Conservation (phyloP, 2,113 vertebrate species). For the Tragelaphus imberbis region DNA sequence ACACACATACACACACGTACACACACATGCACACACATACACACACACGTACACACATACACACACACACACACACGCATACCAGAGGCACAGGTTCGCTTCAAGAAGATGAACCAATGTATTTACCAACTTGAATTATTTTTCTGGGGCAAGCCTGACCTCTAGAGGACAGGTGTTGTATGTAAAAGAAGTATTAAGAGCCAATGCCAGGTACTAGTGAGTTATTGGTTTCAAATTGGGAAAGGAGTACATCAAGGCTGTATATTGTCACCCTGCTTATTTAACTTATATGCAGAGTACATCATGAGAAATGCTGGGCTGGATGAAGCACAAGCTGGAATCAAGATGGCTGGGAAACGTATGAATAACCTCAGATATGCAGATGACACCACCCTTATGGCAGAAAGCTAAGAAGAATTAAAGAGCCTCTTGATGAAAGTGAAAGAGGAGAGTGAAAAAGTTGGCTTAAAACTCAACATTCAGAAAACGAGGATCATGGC, state of each 20-base stretch:
- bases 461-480: background rate
- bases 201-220: accelerated
- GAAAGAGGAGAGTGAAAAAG: background rate
- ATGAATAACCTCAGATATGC: background rate
- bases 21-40: background rate
- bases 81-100: background rate
- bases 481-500: background rate
- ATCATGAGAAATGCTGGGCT: background rate
- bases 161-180: constrained; percentile 2
- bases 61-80: background rate
- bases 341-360: background rate
- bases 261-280: background rate
- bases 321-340: background rate
- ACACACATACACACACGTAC: background rate
- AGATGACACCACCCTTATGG: background rate
- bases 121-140: background rate
- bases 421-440: background rate
- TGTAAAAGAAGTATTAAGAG: background rate
- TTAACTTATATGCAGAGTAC: background rate
- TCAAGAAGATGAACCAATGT: background rate
- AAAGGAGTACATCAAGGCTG: background rate
- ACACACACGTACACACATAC: background rate
- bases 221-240: background rate
- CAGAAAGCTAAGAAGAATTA: background rate
- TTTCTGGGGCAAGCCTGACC: constrained; percentile 41